phyloP scores from a whole-genome alignment of 2,888 invertebrate species.

The Esperia sulphurella region DNA sequence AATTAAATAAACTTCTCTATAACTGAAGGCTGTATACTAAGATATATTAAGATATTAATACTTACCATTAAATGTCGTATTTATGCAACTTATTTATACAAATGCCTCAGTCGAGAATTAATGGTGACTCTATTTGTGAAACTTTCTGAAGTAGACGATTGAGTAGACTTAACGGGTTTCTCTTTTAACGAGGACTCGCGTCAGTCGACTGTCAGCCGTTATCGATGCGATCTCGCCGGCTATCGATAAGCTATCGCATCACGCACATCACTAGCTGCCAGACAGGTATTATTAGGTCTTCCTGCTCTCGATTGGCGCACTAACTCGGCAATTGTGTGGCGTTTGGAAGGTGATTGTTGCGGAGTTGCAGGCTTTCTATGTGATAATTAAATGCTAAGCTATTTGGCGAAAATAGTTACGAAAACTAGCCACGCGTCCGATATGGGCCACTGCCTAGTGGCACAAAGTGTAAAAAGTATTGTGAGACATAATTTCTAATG shows the following conservation, averaged over 20 bases:
- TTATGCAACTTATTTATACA: neutral
- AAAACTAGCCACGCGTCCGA: no score
- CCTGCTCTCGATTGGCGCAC: constrained; percentile 62
- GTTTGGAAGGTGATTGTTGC: neutral
- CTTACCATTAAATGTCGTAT: neutral
- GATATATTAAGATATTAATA: neutral
- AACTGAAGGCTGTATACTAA: no score
- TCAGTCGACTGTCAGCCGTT: constrained; percentile 29
- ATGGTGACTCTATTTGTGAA: constrained; percentile 10
- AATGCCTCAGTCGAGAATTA: neutral
- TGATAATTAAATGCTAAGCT: neutral
- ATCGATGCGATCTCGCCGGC: constrained; percentile 21
- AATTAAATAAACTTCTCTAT: no score
- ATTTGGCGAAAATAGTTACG: no score
- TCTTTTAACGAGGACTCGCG: constrained; percentile 32
- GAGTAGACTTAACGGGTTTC: constrained; percentile 15
- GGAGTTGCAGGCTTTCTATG: neutral
- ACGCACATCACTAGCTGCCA: constrained; percentile 52
- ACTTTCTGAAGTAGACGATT: constrained; percentile 3
- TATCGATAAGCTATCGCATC: constrained; percentile 33
- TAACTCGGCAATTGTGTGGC: constrained; percentile 52
- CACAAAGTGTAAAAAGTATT: no score
- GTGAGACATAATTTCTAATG: no score
- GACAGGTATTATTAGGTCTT: constrained; percentile 76
- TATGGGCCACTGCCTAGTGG: no score